phyloP scores from a whole-genome alignment of 1,140 invertebrate species.

The Catajapyx aquilonaris region DNA sequence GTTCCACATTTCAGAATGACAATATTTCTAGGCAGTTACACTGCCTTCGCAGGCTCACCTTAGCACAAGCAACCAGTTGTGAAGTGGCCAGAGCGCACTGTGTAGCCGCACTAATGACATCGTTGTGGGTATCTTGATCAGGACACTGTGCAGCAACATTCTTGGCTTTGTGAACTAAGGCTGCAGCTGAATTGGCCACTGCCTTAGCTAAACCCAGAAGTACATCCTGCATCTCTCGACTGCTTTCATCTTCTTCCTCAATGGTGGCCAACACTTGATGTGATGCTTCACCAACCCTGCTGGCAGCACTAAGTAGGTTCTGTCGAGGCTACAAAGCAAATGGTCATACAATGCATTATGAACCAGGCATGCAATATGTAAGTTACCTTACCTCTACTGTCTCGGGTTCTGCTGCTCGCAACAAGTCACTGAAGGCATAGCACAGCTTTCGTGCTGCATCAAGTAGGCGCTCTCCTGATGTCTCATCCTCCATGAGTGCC shows the following conservation, averaged over 20 bases:
- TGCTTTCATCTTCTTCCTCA: slow-evolving; percentile 48
- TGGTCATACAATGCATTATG: slow-evolving; percentile 5
- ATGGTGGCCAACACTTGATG: slow-evolving; percentile 84
- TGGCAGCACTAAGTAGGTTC: slow-evolving; percentile 80
- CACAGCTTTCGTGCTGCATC: slow-evolving; percentile 83
- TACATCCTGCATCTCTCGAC: slow-evolving; percentile 57
- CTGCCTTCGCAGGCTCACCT: too few relatives aligned
- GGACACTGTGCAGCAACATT: slow-evolving; percentile 73
- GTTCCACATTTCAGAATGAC: too few relatives aligned
- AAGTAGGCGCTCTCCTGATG: slow-evolving; percentile 63
- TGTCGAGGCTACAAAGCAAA: slow-evolving; percentile 49
- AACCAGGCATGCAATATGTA: too few relatives aligned
- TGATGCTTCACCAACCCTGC: slow-evolving; percentile 85
- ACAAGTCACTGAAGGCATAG: slow-evolving; percentile 79
- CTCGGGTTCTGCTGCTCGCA: slow-evolving; percentile 84
- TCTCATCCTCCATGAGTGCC: slow-evolving; percentile 66
- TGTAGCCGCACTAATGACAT: slow-evolving; percentile 83
- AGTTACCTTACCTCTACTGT: slow-evolving; percentile 64
- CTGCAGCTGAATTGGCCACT: slow-evolving; percentile 90
- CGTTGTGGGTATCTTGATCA: slow-evolving; percentile 53
- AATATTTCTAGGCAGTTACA: too few relatives aligned
- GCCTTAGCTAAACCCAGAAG: slow-evolving; percentile 77
- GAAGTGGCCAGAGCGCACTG: slow-evolving; percentile 93
- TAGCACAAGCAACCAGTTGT: slow-evolving; percentile 91
- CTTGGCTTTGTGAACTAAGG: slow-evolving; percentile 83